These are phyloP conservation scores for Gracilinanus agilis DNA, from an alignment of 2,113 vertebrate genomes.

Conservation along the genomic window DNA sequence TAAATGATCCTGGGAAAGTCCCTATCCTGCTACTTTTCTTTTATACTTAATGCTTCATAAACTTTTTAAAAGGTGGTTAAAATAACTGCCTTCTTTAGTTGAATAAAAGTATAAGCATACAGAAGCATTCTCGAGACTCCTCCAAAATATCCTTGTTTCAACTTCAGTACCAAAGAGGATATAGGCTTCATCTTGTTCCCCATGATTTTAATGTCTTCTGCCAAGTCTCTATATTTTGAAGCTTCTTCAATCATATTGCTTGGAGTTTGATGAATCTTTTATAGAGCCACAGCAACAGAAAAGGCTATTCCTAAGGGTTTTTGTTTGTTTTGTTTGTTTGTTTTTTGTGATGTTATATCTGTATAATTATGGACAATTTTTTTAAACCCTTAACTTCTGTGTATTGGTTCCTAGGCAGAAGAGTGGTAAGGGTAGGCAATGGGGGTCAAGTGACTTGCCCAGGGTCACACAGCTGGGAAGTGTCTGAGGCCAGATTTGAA, in stretches of 20 bases:
- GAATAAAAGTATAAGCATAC: not conserved
- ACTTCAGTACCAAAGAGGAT: not conserved
- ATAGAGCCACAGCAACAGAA: not conserved
- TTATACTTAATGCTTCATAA: not conserved
- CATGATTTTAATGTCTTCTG: not conserved
- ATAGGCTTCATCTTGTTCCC: not conserved
- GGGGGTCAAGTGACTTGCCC: no score
- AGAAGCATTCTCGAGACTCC: not conserved
- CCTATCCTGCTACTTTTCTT: not conserved
- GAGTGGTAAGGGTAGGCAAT: no score
- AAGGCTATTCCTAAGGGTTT: not conserved
- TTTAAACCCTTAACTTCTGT: no score
- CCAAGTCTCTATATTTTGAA: not conserved
- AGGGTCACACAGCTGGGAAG: no score
- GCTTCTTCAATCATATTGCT: not conserved
- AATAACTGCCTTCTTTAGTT: not conserved
- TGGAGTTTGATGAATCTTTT: not conserved
- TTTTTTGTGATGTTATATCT: not conserved
- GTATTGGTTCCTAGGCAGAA: no score
- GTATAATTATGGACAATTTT: not conserved
- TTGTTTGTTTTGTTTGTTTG: no score
- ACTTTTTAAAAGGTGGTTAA: not conserved
- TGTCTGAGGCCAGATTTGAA: no score
- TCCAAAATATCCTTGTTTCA: not conserved
- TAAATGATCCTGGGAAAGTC: not conserved